Base-by-base conservation (phyloP, 2,797 vertebrate genomes). In the Lepus oiostolus region DNA sequence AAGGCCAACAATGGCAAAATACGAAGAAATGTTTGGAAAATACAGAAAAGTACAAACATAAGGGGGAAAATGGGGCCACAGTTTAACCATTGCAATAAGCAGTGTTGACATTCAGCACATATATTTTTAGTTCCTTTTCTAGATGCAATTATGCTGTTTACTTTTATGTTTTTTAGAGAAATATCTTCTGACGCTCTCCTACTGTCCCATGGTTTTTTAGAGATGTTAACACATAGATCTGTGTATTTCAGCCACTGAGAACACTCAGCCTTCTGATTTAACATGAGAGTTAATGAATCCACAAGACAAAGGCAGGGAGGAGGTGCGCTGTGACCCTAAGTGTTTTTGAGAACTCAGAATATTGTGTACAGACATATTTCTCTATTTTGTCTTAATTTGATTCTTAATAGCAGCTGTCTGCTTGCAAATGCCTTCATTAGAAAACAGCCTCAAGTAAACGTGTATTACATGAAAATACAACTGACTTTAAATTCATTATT, bases 401-500 rank as follows among this genome's bases (percentile, higher is more conserved):
- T 63, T 82, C 35, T 86, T 88, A 58, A 83, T 91, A 90, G 4
- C 19, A 85, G 35, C 11, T 86, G 54, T 32, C 9, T 87, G 11
- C 60, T 84, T 82, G 26, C n/a, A 90, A 92, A 42, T 50, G 8
- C 14, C 4, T 70, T 88, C 60, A 52, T 60, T 63, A 47, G 54
- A 63, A 91, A 86, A 91, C 35, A 67, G 10, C 88, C 86, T 92
- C 62, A 85, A 88, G 65, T 87, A 79, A 68, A 89, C 54, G 16
- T 85, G 11, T 26, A 47, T 38, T 60, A 71, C 42, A 38, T 50
- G 42, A 90, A 95, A 90, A 77, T 42, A 42, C 2, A 26, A 13
- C 63, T 90, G 58, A 85, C 58, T 58, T 84, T n/a, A 80, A 94
- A 91, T 85, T 79, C 35, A 85, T 90, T 84, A 52, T 50, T 83